These are phyloP conservation scores for Sardinella longiceps DNA, from an alignment of 2,797 vertebrate species.

Conservation along the genomic window DNA sequence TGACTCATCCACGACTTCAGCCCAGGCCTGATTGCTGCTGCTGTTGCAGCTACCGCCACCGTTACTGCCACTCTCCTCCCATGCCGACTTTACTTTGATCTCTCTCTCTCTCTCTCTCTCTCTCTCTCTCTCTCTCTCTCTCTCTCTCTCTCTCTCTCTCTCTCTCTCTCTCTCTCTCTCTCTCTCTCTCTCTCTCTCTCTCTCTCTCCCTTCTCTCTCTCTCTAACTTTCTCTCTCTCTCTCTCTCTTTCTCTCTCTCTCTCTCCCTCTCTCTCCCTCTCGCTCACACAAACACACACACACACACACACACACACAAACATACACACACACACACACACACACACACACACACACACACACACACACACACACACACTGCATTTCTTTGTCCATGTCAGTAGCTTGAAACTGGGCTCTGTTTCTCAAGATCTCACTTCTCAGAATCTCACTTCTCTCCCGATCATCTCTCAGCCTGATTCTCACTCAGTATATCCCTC, in stretches of 20 bases:
- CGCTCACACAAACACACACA: too few relatives aligned
- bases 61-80: conserved; percentile 26
- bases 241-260: too few relatives aligned
- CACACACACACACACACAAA: too few relatives aligned
- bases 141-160: conserved; percentile 42
- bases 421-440: background rate
- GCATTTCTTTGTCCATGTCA: background rate
- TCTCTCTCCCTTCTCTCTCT: too few relatives aligned
- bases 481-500: background rate
- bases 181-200: background rate
- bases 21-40: conserved; percentile 35
- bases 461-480: background rate
- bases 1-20: conserved; percentile 54
- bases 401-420: background rate
- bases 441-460: conserved; percentile 8
- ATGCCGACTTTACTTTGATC: conserved; percentile 56
- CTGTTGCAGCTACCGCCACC: too few relatives aligned
- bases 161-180: background rate
- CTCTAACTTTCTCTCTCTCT: too few relatives aligned
- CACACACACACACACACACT: background rate
- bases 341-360: too few relatives aligned
- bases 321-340: too few relatives aligned
- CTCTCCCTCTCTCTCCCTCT: too few relatives aligned
- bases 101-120: conserved; percentile 24
- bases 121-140: conserved; percentile 43